Evolutionary conservation across 2,888 invertebrate genomes (phyloP).

Genomic region (Lydus trimaculatus): DNA sequence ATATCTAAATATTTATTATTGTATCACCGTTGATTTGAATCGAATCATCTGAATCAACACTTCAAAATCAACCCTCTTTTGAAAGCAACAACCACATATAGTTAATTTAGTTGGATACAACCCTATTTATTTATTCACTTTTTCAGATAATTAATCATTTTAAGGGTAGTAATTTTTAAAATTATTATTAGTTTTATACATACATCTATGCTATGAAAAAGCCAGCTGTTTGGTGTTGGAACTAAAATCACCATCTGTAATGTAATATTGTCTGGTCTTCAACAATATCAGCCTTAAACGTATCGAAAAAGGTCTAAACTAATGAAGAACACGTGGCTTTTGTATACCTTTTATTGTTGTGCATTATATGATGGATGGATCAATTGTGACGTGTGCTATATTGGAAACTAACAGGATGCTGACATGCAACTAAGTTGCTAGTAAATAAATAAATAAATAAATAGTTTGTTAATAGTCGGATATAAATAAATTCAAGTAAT

Average conservation of each 20-base stretch:
- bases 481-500: not conserved
- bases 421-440: not conserved
- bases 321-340: constrained; percentile 1
- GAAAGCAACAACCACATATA: not conserved
- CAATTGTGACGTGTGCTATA: not conserved
- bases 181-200: not conserved
- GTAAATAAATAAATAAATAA: not conserved
- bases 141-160: not conserved
- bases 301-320: not conserved
- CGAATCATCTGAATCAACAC: constrained; percentile 1
- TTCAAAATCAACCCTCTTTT: not conserved
- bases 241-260: not conserved
- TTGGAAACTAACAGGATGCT: not conserved
- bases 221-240: not conserved
- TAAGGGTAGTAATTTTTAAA: not conserved
- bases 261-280: not conserved
- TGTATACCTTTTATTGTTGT: not conserved
- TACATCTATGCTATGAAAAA: not conserved
- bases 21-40: constrained; percentile 1
- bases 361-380: not conserved
- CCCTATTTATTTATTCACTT: not conserved
- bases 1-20: not conserved
- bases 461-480: not conserved
- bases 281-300: not conserved
- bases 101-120: not conserved